These are phyloP conservation scores for Timandra comae DNA, from an alignment of 2,888 invertebrate species.

Conservation along the genomic window DNA sequence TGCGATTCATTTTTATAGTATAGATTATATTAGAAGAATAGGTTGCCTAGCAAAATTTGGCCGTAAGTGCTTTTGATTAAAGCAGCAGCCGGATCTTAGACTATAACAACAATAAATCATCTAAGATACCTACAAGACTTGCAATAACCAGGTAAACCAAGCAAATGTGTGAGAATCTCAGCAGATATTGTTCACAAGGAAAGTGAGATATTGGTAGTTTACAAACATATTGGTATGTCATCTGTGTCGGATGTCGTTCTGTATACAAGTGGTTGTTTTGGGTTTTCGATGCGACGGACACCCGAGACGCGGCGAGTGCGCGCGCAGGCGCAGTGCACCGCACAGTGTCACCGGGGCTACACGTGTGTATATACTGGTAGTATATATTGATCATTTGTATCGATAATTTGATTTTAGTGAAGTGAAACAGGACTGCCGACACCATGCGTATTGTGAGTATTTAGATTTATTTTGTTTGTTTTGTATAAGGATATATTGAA, in stretches of 20 bases:
- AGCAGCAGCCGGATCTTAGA: too few relatives aligned
- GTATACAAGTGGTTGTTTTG: slow-evolving; percentile 44
- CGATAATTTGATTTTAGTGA: slow-evolving; percentile 21
- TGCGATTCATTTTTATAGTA: too few relatives aligned
- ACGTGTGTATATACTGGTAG: slow-evolving; percentile 32
- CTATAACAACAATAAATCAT: too few relatives aligned
- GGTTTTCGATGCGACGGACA: slow-evolving; percentile 17
- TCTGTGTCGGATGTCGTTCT: slow-evolving; percentile 27
- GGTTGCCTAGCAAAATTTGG: too few relatives aligned
- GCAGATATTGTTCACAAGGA: background rate
- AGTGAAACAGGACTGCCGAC: slow-evolving; percentile 34
- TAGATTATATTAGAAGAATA: too few relatives aligned
- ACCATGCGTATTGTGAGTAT: slow-evolving; percentile 63
- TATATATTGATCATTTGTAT: slow-evolving; percentile 17
- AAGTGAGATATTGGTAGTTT: background rate
- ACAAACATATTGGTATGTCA: background rate
- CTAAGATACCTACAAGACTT: too few relatives aligned
- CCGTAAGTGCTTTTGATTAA: too few relatives aligned
- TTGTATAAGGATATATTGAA: too few relatives aligned
- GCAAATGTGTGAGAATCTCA: too few relatives aligned
- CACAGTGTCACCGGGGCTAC: slow-evolving; percentile 37
- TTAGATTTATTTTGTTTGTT: too few relatives aligned
- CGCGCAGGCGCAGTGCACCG: slow-evolving; percentile 35
- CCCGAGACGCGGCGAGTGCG: slow-evolving; percentile 26
- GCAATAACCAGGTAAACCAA: too few relatives aligned